Evolutionary conservation across 2,797 vertebrate species (phyloP).

Genomic region (Danio tinwini): DNA sequence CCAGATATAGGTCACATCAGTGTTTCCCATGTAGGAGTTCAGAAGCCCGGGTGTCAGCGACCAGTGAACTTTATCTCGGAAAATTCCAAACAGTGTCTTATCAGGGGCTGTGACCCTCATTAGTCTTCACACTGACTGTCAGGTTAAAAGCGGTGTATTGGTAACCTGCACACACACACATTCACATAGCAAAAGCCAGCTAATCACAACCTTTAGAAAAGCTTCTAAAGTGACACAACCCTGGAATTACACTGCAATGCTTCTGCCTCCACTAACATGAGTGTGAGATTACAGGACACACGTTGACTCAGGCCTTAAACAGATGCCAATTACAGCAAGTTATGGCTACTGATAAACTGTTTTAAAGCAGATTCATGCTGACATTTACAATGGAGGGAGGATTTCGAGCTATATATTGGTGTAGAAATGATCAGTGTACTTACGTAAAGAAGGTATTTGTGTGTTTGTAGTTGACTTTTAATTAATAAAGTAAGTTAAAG

Average conservation of each 20-base stretch:
- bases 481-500: background rate
- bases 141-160: background rate
- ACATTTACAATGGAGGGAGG: background rate
- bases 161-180: slow-evolving; percentile 15
- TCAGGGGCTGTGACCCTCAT: slow-evolving; percentile 62
- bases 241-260: slow-evolving; percentile 26
- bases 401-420: background rate
- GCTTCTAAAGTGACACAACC: slow-evolving; percentile 17
- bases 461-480: background rate
- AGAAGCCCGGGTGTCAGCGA: slow-evolving; percentile 71
- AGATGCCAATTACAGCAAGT: slow-evolving; percentile 23
- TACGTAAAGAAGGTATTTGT: background rate
- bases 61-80: slow-evolving; percentile 68
- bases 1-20: slow-evolving; percentile 1
- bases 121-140: slow-evolving; percentile 30
- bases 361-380: background rate
- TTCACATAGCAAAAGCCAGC: slow-evolving; percentile 27
- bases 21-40: slow-evolving; percentile 54
- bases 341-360: slow-evolving; percentile 9
- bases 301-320: background rate
- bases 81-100: slow-evolving; percentile 76
- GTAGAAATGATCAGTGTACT: background rate
- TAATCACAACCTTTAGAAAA: slow-evolving; percentile 37
- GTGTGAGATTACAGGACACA: slow-evolving; percentile 62
- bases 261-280: slow-evolving; percentile 42